Evolutionary conservation across 2,113 vertebrate genomes (phyloP).

Genomic region (Leptobrachium ailaonicum): DNA sequence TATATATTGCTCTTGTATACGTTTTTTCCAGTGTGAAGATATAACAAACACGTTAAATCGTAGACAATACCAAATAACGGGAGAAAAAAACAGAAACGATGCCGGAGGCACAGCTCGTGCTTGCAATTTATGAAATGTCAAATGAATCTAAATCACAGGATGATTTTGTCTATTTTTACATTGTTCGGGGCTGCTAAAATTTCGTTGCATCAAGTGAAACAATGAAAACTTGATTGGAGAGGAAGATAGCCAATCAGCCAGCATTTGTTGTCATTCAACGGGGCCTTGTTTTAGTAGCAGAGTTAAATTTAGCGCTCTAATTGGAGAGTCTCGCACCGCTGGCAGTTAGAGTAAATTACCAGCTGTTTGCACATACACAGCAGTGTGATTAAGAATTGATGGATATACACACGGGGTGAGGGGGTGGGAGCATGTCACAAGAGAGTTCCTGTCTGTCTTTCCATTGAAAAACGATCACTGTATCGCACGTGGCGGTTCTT

Average conservation of each 20-base stretch:
- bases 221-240: conserved; percentile 46
- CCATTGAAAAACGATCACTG: no score
- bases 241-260: conserved; percentile 30
- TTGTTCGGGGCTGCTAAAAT: conserved; percentile 2
- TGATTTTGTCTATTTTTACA: conserved; percentile 21
- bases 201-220: conserved; percentile 12
- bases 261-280: conserved; percentile 23
- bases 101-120: not conserved
- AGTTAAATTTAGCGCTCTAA: conserved; percentile 37
- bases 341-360: conserved; percentile 24
- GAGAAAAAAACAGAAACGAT: no score
- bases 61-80: no score
- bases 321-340: conserved; percentile 24
- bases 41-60: no score
- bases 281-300: conserved; percentile 7
- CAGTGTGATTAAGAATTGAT: conserved; percentile 36
- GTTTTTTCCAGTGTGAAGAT: no score
- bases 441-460: not conserved
- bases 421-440: conserved; percentile 9
- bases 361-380: conserved; percentile 33
- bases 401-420: not conserved
- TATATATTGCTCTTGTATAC: no score
- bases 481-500: no score
- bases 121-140: conserved; percentile 15
- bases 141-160: not conserved